A percentile compares a stretch with the other conserved stretches of the same genome.
Evolutionary conservation across 2,888 invertebrate genomes (phyloP).

Genomic region (Caenorhabditis virilis): DNA sequence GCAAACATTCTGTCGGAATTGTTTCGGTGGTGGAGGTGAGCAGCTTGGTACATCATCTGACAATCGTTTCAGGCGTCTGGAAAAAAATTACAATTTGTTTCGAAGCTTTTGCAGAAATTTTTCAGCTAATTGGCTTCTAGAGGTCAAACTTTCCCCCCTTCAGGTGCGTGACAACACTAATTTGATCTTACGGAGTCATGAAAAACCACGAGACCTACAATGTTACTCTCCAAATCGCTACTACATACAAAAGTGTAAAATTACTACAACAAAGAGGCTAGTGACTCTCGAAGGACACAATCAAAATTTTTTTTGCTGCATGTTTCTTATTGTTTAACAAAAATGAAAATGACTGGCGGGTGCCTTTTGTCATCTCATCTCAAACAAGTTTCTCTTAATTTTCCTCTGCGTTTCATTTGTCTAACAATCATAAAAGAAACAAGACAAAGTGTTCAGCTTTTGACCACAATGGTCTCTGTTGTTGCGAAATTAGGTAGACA

Average conservation of each 20-base stretch:
- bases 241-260: constrained; percentile 12
- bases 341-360: too few relatives aligned
- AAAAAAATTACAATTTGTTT: constrained; percentile 4
- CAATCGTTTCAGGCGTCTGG: constrained; percentile 44
- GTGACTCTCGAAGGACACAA: background rate
- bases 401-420: background rate
- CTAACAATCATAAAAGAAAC: background rate
- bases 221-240: background rate
- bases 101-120: background rate
- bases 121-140: background rate
- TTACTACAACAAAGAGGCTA: constrained; percentile 16
- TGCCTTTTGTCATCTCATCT: background rate
- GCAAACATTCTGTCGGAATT: constrained; percentile 19
- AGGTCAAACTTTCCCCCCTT: background rate
- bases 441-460: background rate
- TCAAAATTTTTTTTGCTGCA: background rate
- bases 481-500: too few relatives aligned
- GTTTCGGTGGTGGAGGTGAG: constrained; percentile 42
- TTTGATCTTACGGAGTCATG: background rate
- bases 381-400: background rate
- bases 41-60: constrained; percentile 38
- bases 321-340: constrained; percentile 32
- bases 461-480: background rate
- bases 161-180: too few relatives aligned
- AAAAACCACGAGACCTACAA: background rate